phyloP scores from a whole-genome alignment of 2,113 vertebrate species.

The Rhegmatorhina hoffmannsi region DNA sequence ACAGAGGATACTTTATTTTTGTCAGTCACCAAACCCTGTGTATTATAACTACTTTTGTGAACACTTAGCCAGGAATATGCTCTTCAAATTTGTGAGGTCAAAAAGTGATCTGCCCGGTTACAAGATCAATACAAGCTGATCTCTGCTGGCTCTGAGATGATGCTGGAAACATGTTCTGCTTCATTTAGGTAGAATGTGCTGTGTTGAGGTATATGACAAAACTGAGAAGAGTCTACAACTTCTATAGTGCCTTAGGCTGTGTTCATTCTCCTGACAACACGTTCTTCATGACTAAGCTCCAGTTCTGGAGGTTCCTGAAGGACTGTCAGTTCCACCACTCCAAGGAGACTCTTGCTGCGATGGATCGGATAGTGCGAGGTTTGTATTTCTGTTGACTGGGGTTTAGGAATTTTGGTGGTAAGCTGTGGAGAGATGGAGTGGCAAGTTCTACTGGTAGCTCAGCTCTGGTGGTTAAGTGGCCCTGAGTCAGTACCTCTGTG shows the following conservation, averaged over 20 bases:
- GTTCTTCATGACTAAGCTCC: conserved; percentile 82
- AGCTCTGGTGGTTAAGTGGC: not conserved
- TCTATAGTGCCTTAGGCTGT: conserved; percentile 86
- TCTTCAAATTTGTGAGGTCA: not conserved
- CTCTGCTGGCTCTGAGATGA: not conserved
- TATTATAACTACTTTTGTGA: not conserved
- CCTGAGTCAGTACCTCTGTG: not conserved
- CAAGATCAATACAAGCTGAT: not conserved
- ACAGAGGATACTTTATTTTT: not conserved
- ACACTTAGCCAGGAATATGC: not conserved
- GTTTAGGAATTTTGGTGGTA: not conserved
- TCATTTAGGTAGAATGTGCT: conserved; percentile 80
- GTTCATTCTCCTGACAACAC: conserved; percentile 72
- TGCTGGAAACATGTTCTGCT: not conserved
- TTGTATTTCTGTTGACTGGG: not conserved
- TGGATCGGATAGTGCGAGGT: conserved; percentile 81
- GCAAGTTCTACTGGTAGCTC: not conserved
- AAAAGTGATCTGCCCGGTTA: not conserved
- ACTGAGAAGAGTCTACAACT: conserved; percentile 82
- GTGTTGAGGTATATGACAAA: conserved; percentile 76
- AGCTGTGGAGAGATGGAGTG: not conserved
- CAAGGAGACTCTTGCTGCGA: conserved; percentile 75
- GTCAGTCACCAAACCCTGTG: not conserved
- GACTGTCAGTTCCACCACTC: conserved; percentile 85
- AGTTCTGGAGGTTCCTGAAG: conserved; percentile 91